Base-by-base conservation (phyloP, 2,797 vertebrate genomes). In the Streptopelia turtur region DNA sequence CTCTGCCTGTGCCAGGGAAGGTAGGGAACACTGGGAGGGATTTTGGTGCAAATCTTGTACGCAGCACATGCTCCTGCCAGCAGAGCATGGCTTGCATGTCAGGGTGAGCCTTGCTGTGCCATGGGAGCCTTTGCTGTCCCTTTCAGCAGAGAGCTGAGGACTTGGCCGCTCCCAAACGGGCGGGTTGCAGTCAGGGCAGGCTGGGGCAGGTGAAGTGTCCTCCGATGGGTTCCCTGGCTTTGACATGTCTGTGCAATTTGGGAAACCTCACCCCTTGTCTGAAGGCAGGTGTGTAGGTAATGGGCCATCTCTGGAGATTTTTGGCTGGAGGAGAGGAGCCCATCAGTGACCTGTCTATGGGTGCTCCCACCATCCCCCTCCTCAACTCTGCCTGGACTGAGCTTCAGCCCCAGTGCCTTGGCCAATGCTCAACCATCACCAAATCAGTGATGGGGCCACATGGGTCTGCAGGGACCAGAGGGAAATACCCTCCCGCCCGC, bases 11-110 rank as follows among this genome's bases (percentile, higher is more conserved):
- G 47, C n/a, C 33, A 22, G 66, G 37, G 31, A 37, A 35, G 37
- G 27, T 28, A 21, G 55, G 25, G n/a, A 15, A 28, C 16, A 21
- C 8, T 13, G 43, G 17, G 25, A 75, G 57, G 24, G 33, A 10
- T 70, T 74, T 45, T 61, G 61, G 49, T 50, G 37, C 37, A 68
- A 28, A 22, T 47, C 4, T 0, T 23, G n/a, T 0, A 3, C 49
- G 21, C 43, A 83, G 61, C 1, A 1, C 35, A 20, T 2, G 10
- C 8, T 50, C 11, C 53, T 71, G 16, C 27, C 21, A n/a, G 37
- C 53, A 28, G 1, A 4, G 30, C 41, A 37, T 2, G 31, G 31
- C 61, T 61, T 66, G 27, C 47, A 49, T 0, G 0, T 3, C 0
- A 0, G 12, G 13, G 1, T 33, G 64, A 83, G 10, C 41, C 52